phyloP scores from a whole-genome alignment of 2,113 vertebrate genomes.

The Menidia beryllina region DNA sequence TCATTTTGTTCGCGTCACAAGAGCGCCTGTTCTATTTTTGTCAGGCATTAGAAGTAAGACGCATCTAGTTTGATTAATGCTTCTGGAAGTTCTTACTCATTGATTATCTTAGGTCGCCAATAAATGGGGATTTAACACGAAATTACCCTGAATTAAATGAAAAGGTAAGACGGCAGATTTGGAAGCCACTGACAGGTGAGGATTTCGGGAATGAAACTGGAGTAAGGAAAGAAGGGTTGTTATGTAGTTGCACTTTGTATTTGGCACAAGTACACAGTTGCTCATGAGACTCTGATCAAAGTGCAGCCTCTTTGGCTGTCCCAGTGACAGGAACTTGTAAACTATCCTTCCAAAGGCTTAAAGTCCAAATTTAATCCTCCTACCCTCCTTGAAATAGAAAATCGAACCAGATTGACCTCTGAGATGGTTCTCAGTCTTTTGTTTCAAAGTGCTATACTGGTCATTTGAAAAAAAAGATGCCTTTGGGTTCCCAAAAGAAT shows the following conservation, averaged over 20 bases:
- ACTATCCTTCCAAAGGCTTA: neutral
- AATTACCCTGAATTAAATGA: slow-evolving; percentile 36
- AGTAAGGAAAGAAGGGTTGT: slow-evolving; percentile 42
- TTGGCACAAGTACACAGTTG: slow-evolving; percentile 39
- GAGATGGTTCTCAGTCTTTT: slow-evolving; percentile 21
- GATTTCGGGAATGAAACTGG: slow-evolving; percentile 13
- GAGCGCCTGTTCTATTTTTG: neutral
- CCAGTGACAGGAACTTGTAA: slow-evolving; percentile 36
- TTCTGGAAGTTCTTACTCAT: neutral
- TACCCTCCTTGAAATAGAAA: slow-evolving; percentile 56
- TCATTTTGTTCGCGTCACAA: too few species aligned
- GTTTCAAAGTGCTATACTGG: slow-evolving; percentile 39
- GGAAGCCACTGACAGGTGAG: slow-evolving; percentile 42
- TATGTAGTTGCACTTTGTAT: slow-evolving; percentile 45
- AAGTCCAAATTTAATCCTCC: slow-evolving; percentile 31
- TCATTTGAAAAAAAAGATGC: slow-evolving; percentile 6
- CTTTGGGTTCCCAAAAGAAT: neutral
- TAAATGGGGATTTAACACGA: slow-evolving; percentile 27
- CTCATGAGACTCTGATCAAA: slow-evolving; percentile 25
- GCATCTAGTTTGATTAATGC: neutral
- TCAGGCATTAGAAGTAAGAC: neutral
- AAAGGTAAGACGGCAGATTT: slow-evolving; percentile 30
- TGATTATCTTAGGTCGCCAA: slow-evolving; percentile 1
- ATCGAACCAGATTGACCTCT: slow-evolving; percentile 47
- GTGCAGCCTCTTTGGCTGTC: slow-evolving; percentile 14